phyloP scores from a whole-genome alignment of 2,888 invertebrate genomes.

The Limulus polyphemus region DNA sequence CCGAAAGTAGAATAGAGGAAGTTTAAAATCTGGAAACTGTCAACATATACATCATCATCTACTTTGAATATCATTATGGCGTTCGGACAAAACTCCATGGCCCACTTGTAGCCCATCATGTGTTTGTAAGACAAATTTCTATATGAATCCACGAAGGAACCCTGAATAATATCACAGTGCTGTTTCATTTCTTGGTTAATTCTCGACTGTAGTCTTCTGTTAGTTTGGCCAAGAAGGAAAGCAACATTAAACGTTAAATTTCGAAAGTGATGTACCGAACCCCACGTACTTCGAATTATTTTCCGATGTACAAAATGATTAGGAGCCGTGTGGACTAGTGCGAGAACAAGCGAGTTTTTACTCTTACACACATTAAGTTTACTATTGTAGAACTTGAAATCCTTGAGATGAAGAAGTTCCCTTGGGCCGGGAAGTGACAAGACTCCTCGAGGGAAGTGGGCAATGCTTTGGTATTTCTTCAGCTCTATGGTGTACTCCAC shows the following conservation, averaged over 20 bases:
- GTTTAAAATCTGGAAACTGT: slow-evolving; percentile 33
- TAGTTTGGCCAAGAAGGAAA: slow-evolving; percentile 53
- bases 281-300: slow-evolving; percentile 62
- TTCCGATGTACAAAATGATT: slow-evolving; percentile 50
- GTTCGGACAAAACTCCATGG: slow-evolving; percentile 52
- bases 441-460: no score
- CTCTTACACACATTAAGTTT: no score
- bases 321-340: slow-evolving; percentile 57
- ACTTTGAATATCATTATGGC: slow-evolving; percentile 59
- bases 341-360: slow-evolving; percentile 38
- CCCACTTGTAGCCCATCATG: slow-evolving; percentile 67
- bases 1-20: background rate
- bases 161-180: slow-evolving; percentile 59
- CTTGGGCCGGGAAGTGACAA: no score
- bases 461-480: no score
- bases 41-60: slow-evolving; percentile 65
- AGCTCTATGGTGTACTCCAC: no score
- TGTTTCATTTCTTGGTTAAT: slow-evolving; percentile 42
- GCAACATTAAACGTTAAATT: slow-evolving; percentile 44
- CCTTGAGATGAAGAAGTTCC: no score
- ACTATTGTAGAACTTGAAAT: no score
- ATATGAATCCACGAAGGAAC: slow-evolving; percentile 61
- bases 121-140: slow-evolving; percentile 73
- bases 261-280: slow-evolving; percentile 30
- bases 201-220: slow-evolving; percentile 33